Percentiles rank a stretch among this genome's conserved stretches.
phyloP scores from a whole-genome alignment of 2,888 invertebrate genomes.

The Protophormia terraenovae region DNA sequence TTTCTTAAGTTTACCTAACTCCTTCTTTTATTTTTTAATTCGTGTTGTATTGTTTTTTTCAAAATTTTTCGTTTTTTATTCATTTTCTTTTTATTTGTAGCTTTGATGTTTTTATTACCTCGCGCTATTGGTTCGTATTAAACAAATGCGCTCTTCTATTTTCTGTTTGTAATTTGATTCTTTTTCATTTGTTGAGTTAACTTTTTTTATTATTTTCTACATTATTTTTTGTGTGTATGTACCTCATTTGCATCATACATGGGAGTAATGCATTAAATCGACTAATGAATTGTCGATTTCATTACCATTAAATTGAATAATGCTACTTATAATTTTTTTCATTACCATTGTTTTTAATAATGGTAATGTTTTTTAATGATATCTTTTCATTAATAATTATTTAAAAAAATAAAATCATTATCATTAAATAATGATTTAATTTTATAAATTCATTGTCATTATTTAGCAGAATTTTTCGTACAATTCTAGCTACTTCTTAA shows the following conservation, averaged over 20 bases:
- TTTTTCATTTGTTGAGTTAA: neutral
- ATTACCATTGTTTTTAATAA: no score
- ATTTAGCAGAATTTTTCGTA: no score
- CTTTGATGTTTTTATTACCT: constrained; percentile 80
- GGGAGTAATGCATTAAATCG: no score
- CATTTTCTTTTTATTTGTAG: constrained; percentile 75
- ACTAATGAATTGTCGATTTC: no score
- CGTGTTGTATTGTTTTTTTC: constrained; percentile 63
- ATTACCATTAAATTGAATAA: no score
- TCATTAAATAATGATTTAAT: no score
- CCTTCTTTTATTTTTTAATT: constrained; percentile 60
- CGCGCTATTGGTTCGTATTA: constrained; percentile 80
- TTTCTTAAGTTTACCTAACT: constrained; percentile 53
- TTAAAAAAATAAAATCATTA: no score
- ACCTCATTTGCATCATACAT: constrained; percentile 39
- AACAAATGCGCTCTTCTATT: constrained; percentile 60
- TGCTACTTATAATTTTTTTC: no score
- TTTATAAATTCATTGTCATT: no score
- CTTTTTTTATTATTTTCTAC: neutral
- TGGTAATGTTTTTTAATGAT: no score
- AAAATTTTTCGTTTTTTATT: constrained; percentile 67
- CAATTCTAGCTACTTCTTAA: no score
- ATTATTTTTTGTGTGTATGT: constrained; percentile 30
- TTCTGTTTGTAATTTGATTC: constrained; percentile 43
- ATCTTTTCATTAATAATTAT: no score